Evolutionary conservation across 2,113 vertebrate species (phyloP).

Genomic region (Pluvianellus socialis): DNA sequence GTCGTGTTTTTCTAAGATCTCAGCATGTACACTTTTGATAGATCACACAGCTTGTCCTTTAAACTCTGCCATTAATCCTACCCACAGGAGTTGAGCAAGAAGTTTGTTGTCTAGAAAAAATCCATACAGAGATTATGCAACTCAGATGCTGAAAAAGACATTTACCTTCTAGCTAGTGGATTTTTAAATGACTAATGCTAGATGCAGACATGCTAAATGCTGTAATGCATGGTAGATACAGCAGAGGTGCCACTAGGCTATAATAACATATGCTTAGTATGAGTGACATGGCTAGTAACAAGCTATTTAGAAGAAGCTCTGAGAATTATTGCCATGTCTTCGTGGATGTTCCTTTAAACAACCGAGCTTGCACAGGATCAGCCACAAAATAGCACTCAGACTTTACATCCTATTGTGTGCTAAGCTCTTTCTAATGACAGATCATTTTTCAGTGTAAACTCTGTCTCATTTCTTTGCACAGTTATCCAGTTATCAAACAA

Average conservation of each 20-base stretch:
- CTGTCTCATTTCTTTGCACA: not conserved
- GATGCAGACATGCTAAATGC: not conserved
- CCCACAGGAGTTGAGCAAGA: slow-evolving; percentile 12
- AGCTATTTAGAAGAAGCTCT: not conserved
- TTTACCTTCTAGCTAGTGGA: not conserved
- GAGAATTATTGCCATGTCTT: not conserved
- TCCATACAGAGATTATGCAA: slow-evolving; percentile 5
- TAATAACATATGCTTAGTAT: not conserved
- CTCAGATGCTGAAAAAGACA: not conserved
- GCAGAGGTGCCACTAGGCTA: not conserved
- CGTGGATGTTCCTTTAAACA: not conserved
- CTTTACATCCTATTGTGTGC: not conserved
- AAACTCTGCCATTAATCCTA: slow-evolving; percentile 62
- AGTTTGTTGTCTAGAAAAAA: slow-evolving; percentile 15
- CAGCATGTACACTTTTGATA: slow-evolving; percentile 47
- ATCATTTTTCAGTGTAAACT: not conserved
- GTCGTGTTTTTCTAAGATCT: slow-evolving; percentile 44
- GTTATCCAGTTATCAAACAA: not conserved
- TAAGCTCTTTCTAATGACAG: not conserved
- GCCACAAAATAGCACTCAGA: not conserved
- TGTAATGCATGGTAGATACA: not conserved
- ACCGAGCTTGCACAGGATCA: not conserved
- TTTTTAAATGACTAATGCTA: not conserved
- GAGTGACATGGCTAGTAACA: not conserved
- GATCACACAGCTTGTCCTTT: slow-evolving; percentile 59